Base-by-base conservation (phyloP, 2,888 invertebrate genomes). In the Cepaea hortensis region DNA sequence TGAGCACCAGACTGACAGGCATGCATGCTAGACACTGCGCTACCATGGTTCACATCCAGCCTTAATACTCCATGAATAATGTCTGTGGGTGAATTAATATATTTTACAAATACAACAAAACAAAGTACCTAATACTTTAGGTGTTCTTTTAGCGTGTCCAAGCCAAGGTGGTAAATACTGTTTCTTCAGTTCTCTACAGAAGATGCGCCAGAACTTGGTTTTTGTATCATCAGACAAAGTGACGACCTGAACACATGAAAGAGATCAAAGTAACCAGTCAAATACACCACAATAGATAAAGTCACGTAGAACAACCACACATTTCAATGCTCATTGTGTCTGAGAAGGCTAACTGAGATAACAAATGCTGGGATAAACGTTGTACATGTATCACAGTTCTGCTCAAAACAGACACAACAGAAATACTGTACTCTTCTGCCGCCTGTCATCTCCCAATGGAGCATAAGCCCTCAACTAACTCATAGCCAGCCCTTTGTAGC, bases 161-260 rank as follows among this genome's bases (percentile, higher is more conserved):
- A 84, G 46, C 35, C 70, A 80, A 11, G 62, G 18, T 3, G 87
- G 87, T 11, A 79, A 70, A 65, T 20, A 70, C 7, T 80, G 23
- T 18, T 75, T 73, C 50, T 80, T 73, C 48, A 84, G 65, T 20
- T 87, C 87, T 75, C 87, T 61, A 81, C 84, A 87, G 75, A 75
- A 87, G 62, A 87, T 48, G 46, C 84, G 79, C 87, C 87, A 87
- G 65, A 87, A 75, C 73, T 87, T 87, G 62, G 84, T 84, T 75
- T 87, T 87, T 35, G 80, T 65, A 77, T 87, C 87, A 81, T 87
- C 87, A 0, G 87, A 87, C 50, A 87, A 73, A 11, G 87, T 87
- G 0, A 87, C 84, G 7, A 84, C 20, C 87, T 87, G 73, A 68
- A 82, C 11, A 55, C 3, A 80, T 9, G 76, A 46, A 3, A 75